phyloP scores from a whole-genome alignment of 2,113 vertebrate species.

The Polyodon spathula region DNA sequence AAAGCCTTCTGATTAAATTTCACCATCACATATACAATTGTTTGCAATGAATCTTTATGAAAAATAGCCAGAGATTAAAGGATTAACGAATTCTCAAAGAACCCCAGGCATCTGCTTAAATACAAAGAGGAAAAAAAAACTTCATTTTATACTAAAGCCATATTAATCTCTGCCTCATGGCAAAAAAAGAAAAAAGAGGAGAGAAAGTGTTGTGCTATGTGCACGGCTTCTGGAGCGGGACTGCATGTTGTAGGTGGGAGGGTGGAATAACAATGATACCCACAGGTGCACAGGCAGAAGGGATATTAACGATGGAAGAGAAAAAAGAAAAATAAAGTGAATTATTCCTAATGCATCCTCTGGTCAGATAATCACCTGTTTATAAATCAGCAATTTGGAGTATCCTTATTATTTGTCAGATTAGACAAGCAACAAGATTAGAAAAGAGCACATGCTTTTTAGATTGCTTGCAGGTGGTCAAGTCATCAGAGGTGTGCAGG shows the following conservation, averaged over 20 bases:
- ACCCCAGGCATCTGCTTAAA: constrained; percentile 45
- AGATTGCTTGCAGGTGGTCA: no score
- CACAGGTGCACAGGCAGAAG: background rate
- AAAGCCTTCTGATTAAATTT: constrained; percentile 50
- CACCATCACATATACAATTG: constrained; percentile 46
- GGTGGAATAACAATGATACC: background rate
- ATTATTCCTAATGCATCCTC: background rate
- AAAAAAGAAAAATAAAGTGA: background rate
- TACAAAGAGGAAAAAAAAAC: constrained; percentile 24
- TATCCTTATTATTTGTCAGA: background rate
- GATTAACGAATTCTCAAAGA: constrained; percentile 52
- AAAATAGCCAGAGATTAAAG: constrained; percentile 55
- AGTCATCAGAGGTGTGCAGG: no score
- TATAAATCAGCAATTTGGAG: background rate
- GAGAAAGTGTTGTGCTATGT: background rate
- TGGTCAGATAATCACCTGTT: background rate
- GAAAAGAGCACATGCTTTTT: background rate
- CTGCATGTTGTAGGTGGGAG: background rate
- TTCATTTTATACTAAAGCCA: constrained; percentile 34
- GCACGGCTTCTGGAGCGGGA: background rate
- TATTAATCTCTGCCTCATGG: constrained; percentile 43
- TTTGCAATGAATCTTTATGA: constrained; percentile 55
- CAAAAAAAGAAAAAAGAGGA: constrained; percentile 7
- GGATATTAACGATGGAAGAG: background rate
- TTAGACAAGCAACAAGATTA: background rate